Base-by-base conservation (phyloP, 2,113 vertebrate species). In the Junco hyemalis region DNA sequence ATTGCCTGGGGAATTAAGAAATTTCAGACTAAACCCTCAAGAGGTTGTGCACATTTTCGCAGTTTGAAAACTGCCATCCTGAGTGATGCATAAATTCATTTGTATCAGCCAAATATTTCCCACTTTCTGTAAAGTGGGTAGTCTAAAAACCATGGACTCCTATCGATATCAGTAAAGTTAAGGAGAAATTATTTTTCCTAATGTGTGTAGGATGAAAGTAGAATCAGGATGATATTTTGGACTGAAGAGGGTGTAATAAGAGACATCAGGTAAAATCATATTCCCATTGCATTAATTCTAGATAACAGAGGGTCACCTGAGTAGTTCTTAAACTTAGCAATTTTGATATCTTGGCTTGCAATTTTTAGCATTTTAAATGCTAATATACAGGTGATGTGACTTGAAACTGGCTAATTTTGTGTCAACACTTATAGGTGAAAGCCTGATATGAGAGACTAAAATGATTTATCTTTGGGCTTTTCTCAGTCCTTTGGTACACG, bases 141-240 rank as follows among this genome's bases (percentile, higher is more conserved):
- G 6, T 15, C 29, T 68, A n/a, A 47, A 92, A 80, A 53, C 11
- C 20, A 48, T 6, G 10, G 11, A 4, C 16, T 68, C 16, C 47
- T 61, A 36, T 8, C 48, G 42, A 22, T 9, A 48, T 33, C 9
- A 14, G 6, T 66, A 40, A 70, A 16, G 29, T 72, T 79, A 81
- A 63, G 28, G 38, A 35, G 42, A 72, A 91, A 18, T 54, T 1
- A 31, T 54, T 94, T 12, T 5, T 47, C 8, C n/a, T 72, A 8
- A 33, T 26, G 4, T 1, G 0, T 44, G 38, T 2, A 63, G 26
- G 12, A 38, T 3, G 1, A 20, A 90, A 76, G 6, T 28, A 17
- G 45, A 69, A 66, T 50, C 19, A 66, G 17, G 13, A 66, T 18
- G 4, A 11, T 76, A 42, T 61, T 83, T 65, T 65, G 4, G 9